A percentile compares a stretch with the other conserved stretches of the same genome.
These are phyloP conservation scores for Pangasius mekongensis DNA, from an alignment of 2,797 vertebrate genomes.

Conservation along the genomic window DNA sequence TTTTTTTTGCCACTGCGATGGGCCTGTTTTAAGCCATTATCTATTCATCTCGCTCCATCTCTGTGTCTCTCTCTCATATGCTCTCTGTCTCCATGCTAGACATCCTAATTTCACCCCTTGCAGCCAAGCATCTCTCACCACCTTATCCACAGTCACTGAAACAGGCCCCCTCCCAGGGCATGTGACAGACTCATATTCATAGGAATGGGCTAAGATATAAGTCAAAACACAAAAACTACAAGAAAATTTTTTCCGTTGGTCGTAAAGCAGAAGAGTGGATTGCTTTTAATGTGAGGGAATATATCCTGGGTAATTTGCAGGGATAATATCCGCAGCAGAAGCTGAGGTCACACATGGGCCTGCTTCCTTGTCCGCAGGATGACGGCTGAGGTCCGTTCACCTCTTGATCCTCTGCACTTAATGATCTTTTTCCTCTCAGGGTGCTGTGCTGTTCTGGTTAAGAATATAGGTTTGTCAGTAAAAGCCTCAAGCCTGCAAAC, in stretches of 20 bases:
- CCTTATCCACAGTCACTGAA: constrained; percentile 59
- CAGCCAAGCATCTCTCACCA: constrained; percentile 44
- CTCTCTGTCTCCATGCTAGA: constrained; percentile 9
- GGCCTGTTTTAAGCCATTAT: constrained; percentile 38
- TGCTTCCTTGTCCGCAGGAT: constrained; percentile 56
- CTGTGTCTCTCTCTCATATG: neutral
- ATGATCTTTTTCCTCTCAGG: constrained; percentile 44
- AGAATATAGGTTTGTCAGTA: constrained; percentile 44
- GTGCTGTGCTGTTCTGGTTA: constrained; percentile 40
- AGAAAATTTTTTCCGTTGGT: constrained; percentile 71
- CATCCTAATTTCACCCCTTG: constrained; percentile 53
- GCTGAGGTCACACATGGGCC: constrained; percentile 73
- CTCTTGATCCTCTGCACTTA: constrained; percentile 45
- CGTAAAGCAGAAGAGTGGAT: constrained; percentile 67
- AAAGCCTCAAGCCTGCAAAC: constrained; percentile 32
- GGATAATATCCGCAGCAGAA: constrained; percentile 72
- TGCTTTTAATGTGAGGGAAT: constrained; percentile 67
- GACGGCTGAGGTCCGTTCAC: constrained; percentile 39
- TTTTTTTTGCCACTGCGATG: constrained; percentile 56
- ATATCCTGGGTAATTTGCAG: constrained; percentile 71
- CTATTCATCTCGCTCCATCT: neutral
- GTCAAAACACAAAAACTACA: constrained; percentile 73
- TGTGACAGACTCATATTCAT: constrained; percentile 63
- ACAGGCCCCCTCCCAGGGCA: constrained; percentile 59
- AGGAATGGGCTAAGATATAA: constrained; percentile 69